Base-by-base conservation (phyloP, 2,113 vertebrate species). In the Cryptomyrus ogoouensis region DNA sequence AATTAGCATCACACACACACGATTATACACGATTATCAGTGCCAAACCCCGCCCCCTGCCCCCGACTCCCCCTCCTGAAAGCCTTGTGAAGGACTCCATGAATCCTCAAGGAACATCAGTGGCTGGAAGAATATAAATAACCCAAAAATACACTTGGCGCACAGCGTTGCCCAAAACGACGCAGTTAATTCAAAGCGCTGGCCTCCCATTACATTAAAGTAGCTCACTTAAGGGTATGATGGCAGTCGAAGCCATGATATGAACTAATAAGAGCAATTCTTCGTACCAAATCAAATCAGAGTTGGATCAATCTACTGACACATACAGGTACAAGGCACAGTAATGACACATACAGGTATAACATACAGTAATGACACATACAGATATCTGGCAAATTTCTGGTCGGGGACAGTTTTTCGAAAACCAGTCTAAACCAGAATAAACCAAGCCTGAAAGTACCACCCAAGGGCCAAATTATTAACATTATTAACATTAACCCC, bases 1-100 rank as follows among this genome's bases (percentile, higher is more conserved):
- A 86, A 86, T 86, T 86, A 86, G 83, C 83, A 86, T 86, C 50
- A 53, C 15, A 21, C 49, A 49, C 85, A 87, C 49, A 87, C n/a
- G 13, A 27, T 8, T n/a, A 13, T 12, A 87, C 47, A 49, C 49
- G 24, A 87, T 87, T 50, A 87, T 87, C 49, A 87, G 85, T 19
- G n/a, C 46, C 84, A 87, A 15, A 10, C 17, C 84, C 47, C 83
- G 1, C 62, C 49, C 24, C 10, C 66, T 0, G 3, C 84, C 47
- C 8, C 9, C n/a, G 3, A 86, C 21, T 15, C 47, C 58, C 58
- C 62, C 46, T 87, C 85, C 50, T 87, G 49, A 87, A 7, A 50
- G 84, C 84, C 49, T 15, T 19, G 1, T 15, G 84, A 52, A 47
- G 85, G 86, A 39, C 47, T 80, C 47, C 77, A 35, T 31, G 3